Conservation (phyloP, 2,113 vertebrate genomes). For the Elephantulus edwardii region DNA sequence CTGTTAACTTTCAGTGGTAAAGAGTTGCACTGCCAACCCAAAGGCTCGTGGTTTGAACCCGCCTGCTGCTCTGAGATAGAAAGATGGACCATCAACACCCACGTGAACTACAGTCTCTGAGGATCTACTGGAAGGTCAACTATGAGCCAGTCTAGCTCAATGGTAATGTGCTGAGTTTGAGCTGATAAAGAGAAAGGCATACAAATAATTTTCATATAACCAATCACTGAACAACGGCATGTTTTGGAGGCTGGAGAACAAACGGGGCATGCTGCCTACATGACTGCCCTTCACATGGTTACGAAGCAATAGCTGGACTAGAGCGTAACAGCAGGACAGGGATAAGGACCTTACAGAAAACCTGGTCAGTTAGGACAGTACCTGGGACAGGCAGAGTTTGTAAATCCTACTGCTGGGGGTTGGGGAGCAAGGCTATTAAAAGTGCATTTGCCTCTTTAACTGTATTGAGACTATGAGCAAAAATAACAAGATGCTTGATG, state of each 20-base stretch:
- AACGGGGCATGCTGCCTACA: not conserved
- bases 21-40: too few species aligned
- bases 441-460: not conserved
- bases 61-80: too few species aligned
- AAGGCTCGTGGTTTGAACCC: too few species aligned
- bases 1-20: not conserved
- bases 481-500: not conserved
- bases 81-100: too few species aligned
- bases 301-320: not conserved
- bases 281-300: fast-evolving
- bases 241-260: not conserved
- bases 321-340: fast-evolving
- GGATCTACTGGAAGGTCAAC: too few species aligned
- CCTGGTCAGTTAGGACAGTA: not conserved
- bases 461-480: not conserved
- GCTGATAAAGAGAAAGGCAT: not conserved
- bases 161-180: too few species aligned
- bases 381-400: not conserved
- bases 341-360: not conserved
- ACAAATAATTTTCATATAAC: not conserved
- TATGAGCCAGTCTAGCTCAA: too few species aligned
- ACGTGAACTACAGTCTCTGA: too few species aligned
- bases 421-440: not conserved
- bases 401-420: not conserved
- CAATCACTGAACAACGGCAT: not conserved